Percentiles rank a stretch among this genome's conserved stretches.
phyloP scores from a whole-genome alignment of 1,140 invertebrate species.

The Drosophila pandora region DNA sequence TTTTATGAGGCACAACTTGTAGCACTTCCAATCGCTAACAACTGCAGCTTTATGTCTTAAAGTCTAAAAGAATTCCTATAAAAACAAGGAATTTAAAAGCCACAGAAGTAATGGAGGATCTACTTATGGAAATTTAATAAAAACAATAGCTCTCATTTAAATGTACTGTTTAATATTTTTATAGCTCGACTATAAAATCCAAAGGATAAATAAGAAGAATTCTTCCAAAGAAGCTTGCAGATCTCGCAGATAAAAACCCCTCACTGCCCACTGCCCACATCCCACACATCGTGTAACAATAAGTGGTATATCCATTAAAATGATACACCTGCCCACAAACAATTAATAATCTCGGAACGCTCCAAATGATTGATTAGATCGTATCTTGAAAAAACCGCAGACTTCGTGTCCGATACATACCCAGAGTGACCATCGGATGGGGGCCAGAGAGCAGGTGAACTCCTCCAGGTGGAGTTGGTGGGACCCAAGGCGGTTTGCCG shows the following conservation, averaged over 20 bases:
- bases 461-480: conserved; percentile 6
- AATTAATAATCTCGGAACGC: background rate
- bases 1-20: conserved; percentile 15
- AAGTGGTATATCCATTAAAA: background rate
- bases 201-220: no score
- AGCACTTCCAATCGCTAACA: conserved; percentile 5
- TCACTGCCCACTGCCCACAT: no score
- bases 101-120: no score
- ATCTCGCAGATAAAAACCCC: no score
- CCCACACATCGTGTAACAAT: background rate
- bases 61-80: no score
- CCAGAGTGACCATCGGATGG: conserved; percentile 20
- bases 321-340: conserved; percentile 8
- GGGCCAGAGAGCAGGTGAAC: conserved; percentile 27
- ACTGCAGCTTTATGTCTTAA: background rate
- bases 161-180: no score
- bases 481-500: conserved; percentile 28
- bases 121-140: no score
- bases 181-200: no score
- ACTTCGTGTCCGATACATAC: conserved; percentile 35
- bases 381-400: conserved; percentile 21
- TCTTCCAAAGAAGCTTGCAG: no score
- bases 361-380: conserved; percentile 30
- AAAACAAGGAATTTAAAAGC: no score
- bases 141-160: no score